Conservation (phyloP, 2,888 invertebrate genomes). For the Melitaea athalia region DNA sequence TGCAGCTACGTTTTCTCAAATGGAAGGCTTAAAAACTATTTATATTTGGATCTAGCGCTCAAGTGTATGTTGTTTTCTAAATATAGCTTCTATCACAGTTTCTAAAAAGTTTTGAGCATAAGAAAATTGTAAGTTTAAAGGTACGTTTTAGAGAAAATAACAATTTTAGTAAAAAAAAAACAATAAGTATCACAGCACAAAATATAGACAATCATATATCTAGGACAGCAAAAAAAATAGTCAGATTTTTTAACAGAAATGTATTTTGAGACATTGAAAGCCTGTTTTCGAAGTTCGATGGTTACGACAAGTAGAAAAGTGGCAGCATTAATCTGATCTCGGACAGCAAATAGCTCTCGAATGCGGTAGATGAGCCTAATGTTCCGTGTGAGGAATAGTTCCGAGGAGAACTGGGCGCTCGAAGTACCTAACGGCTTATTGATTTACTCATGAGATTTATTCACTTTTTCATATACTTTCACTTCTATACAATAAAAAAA, state of each 20-base stretch:
- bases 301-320: conserved; percentile 76
- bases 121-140: neutral
- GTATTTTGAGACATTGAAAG: neutral
- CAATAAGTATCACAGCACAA: neutral
- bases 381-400: conserved; percentile 73
- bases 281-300: conserved; percentile 38
- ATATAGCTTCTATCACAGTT: neutral
- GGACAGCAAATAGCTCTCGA: conserved; percentile 75
- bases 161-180: neutral
- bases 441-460: conserved; percentile 40
- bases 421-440: conserved; percentile 50
- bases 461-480: conserved; percentile 16
- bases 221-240: too few species aligned
- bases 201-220: too few species aligned
- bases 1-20: conserved; percentile 27
- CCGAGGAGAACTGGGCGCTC: conserved; percentile 63
- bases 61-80: neutral
- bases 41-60: conserved; percentile 16
- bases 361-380: conserved; percentile 77
- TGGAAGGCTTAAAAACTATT: conserved; percentile 26
- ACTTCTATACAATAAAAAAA: neutral
- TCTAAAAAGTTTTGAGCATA: neutral
- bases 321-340: conserved; percentile 79
- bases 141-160: too few species aligned
- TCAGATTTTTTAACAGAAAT: neutral